Conservation (phyloP, 2,888 invertebrate species). For the Aleiodes leptofemur region DNA sequence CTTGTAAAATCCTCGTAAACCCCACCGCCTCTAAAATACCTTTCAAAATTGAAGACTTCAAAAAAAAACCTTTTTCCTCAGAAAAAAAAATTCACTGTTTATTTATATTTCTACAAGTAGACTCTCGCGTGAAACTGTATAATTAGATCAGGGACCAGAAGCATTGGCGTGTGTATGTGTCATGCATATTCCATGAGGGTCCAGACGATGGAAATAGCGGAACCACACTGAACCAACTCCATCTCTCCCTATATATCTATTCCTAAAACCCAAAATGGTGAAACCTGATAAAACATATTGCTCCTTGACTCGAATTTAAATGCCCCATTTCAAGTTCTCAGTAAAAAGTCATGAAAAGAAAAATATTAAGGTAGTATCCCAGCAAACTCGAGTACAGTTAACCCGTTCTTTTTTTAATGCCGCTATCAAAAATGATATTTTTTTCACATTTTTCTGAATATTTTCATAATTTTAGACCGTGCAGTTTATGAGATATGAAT, state of each 20-base stretch:
- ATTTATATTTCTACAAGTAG: not conserved
- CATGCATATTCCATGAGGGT: conserved; percentile 72
- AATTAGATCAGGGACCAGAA: conserved; percentile 71
- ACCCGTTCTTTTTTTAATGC: too few species aligned
- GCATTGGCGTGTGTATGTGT: conserved; percentile 66
- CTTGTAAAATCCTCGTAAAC: too few species aligned
- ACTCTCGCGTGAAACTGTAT: conserved; percentile 68
- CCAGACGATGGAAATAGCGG: conserved; percentile 42
- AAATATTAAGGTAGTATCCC: too few species aligned
- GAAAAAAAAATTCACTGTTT: too few species aligned
- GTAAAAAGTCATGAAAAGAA: not conserved
- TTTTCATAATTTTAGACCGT: too few species aligned
- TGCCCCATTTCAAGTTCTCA: not conserved
- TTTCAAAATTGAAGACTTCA: too few species aligned
- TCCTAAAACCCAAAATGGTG: not conserved
- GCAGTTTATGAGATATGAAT: too few species aligned
- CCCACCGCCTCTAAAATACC: too few species aligned
- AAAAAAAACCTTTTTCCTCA: too few species aligned
- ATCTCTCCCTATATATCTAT: not conserved
- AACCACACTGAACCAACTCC: conserved; percentile 12
- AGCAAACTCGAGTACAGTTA: too few species aligned
- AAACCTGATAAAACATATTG: conserved; percentile 8
- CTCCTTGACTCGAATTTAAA: conserved; percentile 20
- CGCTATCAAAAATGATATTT: too few species aligned
- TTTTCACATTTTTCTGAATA: too few species aligned